Conservation (phyloP, 2,888 invertebrate species). For the Linnaemya tessellans region DNA sequence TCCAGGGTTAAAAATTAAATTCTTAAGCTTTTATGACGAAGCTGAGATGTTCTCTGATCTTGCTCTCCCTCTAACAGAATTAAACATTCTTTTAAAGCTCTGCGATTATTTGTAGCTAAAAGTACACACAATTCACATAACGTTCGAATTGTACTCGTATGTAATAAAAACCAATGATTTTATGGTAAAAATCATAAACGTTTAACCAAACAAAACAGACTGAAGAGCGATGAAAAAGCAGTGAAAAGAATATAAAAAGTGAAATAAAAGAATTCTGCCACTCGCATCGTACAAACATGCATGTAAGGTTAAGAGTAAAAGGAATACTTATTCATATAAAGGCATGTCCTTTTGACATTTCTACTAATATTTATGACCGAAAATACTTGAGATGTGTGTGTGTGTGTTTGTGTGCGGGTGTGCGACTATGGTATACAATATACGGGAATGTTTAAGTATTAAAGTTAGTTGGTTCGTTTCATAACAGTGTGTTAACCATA, state of each 20-base stretch:
- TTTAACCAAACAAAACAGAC: constrained; percentile 52
- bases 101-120: background rate
- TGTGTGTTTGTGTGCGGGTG: constrained; percentile 73
- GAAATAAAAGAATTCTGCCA: constrained; percentile 24
- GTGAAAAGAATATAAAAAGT: constrained; percentile 50
- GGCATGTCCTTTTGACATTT: constrained; percentile 71
- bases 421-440: constrained; percentile 25
- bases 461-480: constrained; percentile 44
- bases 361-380: constrained; percentile 61
- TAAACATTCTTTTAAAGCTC: background rate
- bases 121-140: constrained; percentile 29
- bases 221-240: constrained; percentile 26
- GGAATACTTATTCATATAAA: constrained; percentile 48
- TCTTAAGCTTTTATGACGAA: too few species aligned
- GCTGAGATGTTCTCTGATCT: too few species aligned
- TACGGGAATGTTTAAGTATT: constrained; percentile 13
- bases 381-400: constrained; percentile 51
- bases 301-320: constrained; percentile 42
- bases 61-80: too few species aligned
- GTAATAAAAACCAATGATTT: constrained; percentile 70
- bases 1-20: too few species aligned
- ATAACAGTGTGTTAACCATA: constrained; percentile 64
- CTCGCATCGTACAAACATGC: constrained; percentile 34
- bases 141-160: constrained; percentile 25
- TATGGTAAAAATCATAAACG: constrained; percentile 63